phyloP scores from a whole-genome alignment of 2,113 vertebrate genomes.

The Sardina pilchardus region DNA sequence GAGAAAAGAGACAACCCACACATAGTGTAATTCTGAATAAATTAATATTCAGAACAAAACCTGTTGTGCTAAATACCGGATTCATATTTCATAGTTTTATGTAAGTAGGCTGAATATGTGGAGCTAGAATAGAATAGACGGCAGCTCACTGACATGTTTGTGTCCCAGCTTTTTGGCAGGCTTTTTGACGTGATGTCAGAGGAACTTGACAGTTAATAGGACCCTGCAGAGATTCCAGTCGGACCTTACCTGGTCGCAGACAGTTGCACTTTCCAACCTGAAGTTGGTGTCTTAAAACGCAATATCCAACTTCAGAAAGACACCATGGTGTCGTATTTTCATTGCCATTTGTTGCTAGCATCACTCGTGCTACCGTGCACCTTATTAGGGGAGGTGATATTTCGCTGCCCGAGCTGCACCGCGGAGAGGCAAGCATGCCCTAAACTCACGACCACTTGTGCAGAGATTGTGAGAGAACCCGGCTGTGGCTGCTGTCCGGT shows the following conservation, averaged over 20 bases:
- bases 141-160: not conserved
- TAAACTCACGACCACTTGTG: slow-evolving; percentile 63
- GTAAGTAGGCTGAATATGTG: not conserved
- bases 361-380: slow-evolving; percentile 52
- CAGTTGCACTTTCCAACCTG: slow-evolving; percentile 55
- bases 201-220: slow-evolving; percentile 66
- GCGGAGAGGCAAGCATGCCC: slow-evolving; percentile 71
- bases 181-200: slow-evolving; percentile 32
- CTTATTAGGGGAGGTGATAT: slow-evolving; percentile 72
- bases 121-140: not conserved
- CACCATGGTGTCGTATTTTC: slow-evolving; percentile 54
- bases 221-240: slow-evolving; percentile 58
- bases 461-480: slow-evolving; percentile 81
- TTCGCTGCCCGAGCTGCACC: slow-evolving; percentile 84
- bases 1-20: not conserved
- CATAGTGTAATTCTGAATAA: not conserved
- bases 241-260: slow-evolving; percentile 63
- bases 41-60: not conserved
- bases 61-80: not conserved
- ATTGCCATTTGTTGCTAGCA: slow-evolving; percentile 53
- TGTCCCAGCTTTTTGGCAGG: not conserved
- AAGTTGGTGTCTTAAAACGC: slow-evolving; percentile 36
- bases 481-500: slow-evolving; percentile 87
- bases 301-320: slow-evolving; percentile 9
- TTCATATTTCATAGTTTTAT: not conserved